Evolutionary conservation across 2,113 vertebrate species (phyloP).

Genomic region (Galbula dea): DNA sequence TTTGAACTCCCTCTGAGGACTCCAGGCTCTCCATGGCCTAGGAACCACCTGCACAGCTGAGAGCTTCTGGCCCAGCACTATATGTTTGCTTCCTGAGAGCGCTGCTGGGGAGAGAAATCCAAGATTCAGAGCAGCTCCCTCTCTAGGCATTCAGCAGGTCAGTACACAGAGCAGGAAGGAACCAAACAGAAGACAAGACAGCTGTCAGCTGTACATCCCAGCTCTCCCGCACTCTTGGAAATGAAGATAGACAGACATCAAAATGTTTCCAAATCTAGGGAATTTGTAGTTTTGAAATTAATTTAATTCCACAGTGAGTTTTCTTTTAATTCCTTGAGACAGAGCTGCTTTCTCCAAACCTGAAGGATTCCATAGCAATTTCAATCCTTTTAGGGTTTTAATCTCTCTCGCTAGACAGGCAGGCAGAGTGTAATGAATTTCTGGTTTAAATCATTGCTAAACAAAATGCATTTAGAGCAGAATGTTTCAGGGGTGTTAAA

Average conservation of each 20-base stretch:
- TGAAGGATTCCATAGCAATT: conserved; percentile 37
- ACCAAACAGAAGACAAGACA: conserved; percentile 29
- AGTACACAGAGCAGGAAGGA: neutral
- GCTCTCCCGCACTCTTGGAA: neutral
- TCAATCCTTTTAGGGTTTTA: conserved; percentile 34
- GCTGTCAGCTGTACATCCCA: conserved; percentile 51
- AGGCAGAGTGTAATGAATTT: conserved; percentile 5
- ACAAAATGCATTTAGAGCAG: conserved; percentile 31
- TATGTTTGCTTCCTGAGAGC: neutral
- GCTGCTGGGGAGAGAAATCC: neutral
- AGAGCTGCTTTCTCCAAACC: conserved; percentile 44
- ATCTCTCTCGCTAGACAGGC: conserved; percentile 12
- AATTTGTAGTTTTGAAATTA: conserved; percentile 35
- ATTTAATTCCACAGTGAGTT: conserved; percentile 26
- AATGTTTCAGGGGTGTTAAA: neutral
- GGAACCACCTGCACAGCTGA: neutral
- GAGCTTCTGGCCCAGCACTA: neutral
- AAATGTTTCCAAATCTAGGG: conserved; percentile 41
- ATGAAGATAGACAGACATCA: conserved; percentile 47
- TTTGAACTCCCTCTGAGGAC: neutral
- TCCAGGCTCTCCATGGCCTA: neutral
- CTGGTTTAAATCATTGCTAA: conserved; percentile 20
- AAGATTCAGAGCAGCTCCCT: neutral
- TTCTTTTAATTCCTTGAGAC: conserved; percentile 34
- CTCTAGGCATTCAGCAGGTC: neutral